phyloP scores from a whole-genome alignment of 2,113 vertebrate genomes.

The Brienomyrus brachyistius region DNA sequence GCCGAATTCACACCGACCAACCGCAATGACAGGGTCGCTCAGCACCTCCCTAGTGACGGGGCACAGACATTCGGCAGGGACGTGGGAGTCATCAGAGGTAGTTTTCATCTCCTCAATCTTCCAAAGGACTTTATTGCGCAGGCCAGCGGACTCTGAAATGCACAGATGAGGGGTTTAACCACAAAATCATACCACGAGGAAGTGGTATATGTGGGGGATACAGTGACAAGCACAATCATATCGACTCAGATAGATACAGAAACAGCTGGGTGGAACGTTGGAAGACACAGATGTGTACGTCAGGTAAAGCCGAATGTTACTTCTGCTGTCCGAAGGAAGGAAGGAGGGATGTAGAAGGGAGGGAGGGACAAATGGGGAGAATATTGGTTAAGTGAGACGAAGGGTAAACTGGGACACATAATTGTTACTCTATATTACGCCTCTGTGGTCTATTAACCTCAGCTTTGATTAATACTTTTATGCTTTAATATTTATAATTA shows the following conservation, averaged over 20 bases:
- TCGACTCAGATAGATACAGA: no score
- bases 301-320: background rate
- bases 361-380: background rate
- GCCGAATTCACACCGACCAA: slow-evolving; percentile 55
- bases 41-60: slow-evolving; percentile 80
- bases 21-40: slow-evolving; percentile 77
- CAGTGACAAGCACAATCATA: no score
- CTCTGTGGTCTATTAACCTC: background rate
- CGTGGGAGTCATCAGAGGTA: slow-evolving; percentile 39
- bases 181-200: background rate
- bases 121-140: slow-evolving; percentile 66
- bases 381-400: background rate
- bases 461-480: background rate
- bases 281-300: background rate
- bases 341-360: background rate
- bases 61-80: slow-evolving; percentile 79
- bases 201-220: no score
- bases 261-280: background rate
- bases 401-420: background rate
- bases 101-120: slow-evolving; percentile 68
- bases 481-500: background rate
- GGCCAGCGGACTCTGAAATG: slow-evolving; percentile 68
- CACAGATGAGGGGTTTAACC: background rate
- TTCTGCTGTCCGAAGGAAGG: background rate
- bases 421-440: background rate